Percentiles rank a stretch among this genome's conserved stretches.
phyloP scores from a whole-genome alignment of 2,797 vertebrate species.

The Mus spretus region DNA sequence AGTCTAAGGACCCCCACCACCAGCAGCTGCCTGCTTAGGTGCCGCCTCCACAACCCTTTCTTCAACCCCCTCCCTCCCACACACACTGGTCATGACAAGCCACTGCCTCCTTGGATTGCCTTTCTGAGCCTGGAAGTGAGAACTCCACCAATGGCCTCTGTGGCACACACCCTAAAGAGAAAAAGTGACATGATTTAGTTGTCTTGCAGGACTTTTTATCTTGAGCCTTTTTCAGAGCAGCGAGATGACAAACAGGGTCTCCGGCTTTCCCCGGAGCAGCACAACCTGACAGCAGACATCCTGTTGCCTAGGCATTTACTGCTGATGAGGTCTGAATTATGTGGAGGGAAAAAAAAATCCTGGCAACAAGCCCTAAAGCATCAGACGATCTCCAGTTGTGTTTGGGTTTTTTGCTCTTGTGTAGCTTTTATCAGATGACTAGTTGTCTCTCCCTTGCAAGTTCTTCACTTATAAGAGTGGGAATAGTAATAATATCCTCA shows the following conservation, averaged over 20 bases:
- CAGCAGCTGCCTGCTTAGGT: background rate
- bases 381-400: background rate
- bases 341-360: background rate
- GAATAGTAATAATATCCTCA: background rate
- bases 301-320: background rate
- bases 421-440: background rate
- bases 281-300: background rate
- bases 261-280: background rate
- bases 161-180: background rate
- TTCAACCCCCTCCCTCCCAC: too few relatives aligned
- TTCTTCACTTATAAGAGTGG: background rate
- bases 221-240: background rate
- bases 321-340: background rate
- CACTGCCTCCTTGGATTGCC: background rate
- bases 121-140: background rate
- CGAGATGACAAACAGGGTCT: background rate
- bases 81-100: background rate
- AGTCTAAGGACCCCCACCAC: accelerated
- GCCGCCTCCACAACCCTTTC: accelerated
- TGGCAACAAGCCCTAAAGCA: background rate
- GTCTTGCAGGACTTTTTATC: background rate
- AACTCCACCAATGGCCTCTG: background rate
- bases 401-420: background rate
- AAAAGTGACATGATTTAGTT: background rate
- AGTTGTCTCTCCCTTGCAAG: background rate